Conservation (phyloP, 2,888 invertebrate species). For the Drosophila helvetica region DNA sequence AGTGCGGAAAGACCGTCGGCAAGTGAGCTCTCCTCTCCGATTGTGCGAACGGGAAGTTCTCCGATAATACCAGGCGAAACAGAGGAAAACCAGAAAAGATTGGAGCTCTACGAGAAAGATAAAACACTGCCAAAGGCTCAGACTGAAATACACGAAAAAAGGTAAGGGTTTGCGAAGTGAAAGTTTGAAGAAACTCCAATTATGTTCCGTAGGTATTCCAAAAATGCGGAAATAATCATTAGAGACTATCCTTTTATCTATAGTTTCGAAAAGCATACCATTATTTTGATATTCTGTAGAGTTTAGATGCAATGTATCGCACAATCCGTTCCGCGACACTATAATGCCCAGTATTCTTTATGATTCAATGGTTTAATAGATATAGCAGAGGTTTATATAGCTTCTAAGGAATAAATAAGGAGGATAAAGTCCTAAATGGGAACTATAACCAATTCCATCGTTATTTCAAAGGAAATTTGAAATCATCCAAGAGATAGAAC, state of each 20-base stretch:
- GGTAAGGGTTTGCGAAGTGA: background rate
- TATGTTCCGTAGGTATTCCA: too few relatives aligned
- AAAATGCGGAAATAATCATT: too few relatives aligned
- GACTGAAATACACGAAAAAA: background rate
- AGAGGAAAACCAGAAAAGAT: background rate
- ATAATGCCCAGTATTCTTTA: too few relatives aligned
- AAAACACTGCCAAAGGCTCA: background rate
- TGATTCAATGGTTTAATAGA: too few relatives aligned
- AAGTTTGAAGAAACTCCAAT: background rate
- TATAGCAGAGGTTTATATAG: too few relatives aligned
- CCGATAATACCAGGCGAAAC: constrained; percentile 2
- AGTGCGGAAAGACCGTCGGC: constrained; percentile 66
- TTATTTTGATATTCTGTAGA: too few relatives aligned
- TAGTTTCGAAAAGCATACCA: too few relatives aligned
- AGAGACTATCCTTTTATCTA: too few relatives aligned
- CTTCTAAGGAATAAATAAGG: background rate
- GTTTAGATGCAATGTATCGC: too few relatives aligned
- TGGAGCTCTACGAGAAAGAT: background rate
- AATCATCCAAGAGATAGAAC: too few relatives aligned
- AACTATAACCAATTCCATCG: background rate
- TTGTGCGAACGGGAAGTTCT: constrained; percentile 9
- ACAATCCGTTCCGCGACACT: too few relatives aligned
- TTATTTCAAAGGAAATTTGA: too few relatives aligned
- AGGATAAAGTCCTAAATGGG: background rate
- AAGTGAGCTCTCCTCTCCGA: constrained; percentile 45